Percentiles rank a stretch among this genome's conserved stretches.
These are phyloP conservation scores for Excalfactoria chinensis DNA, from an alignment of 2,113 vertebrate species.

Conservation along the genomic window DNA sequence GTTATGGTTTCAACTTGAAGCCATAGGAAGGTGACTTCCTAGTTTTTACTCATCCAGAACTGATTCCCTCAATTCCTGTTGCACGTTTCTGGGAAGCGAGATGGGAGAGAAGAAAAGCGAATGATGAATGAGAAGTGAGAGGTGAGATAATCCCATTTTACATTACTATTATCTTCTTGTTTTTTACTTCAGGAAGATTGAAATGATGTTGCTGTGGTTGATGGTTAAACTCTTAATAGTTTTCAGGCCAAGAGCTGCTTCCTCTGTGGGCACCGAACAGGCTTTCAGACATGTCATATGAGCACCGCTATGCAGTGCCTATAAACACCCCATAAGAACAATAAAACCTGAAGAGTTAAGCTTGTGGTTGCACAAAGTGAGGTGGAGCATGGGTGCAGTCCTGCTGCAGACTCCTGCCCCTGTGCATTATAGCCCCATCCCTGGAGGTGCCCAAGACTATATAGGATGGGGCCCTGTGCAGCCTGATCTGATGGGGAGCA, in stretches of 20 bases:
- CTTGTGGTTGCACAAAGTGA: neutral
- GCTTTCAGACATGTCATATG: neutral
- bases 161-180: neutral
- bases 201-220: neutral
- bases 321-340: neutral
- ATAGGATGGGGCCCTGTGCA: no score
- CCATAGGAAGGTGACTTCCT: neutral
- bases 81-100: neutral
- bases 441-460: no score
- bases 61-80: neutral
- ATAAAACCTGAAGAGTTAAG: neutral
- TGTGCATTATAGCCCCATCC: neutral
- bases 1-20: neutral
- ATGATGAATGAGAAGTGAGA: neutral
- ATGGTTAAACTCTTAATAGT: neutral
- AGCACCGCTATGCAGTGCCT: neutral
- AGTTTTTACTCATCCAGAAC: neutral
- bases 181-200: neutral
- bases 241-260: neutral
- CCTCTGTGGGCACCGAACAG: neutral
- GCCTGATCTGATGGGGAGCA: no score
- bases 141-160: neutral
- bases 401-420: neutral
- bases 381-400: neutral
- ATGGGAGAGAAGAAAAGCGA: neutral